Evolutionary conservation across 2,888 invertebrate species (phyloP), one percentile per base, ranked within the genome.

Genomic region (Pteria penguin): DNA sequence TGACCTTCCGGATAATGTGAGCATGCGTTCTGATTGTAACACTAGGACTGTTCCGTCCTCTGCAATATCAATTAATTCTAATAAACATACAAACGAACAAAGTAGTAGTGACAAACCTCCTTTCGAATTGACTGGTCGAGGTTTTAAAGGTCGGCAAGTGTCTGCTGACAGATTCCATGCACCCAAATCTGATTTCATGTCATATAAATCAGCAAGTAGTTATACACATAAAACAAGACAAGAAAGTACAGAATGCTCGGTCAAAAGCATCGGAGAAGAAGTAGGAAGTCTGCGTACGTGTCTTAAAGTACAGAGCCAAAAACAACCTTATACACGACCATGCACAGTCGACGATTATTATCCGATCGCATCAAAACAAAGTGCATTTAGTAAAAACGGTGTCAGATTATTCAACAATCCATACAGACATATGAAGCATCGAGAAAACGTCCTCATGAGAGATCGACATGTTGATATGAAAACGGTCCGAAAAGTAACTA

Each of bases 371-470:
- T 45, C 60, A 31, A 31, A 73, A 24, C 63, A 63, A 61, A 72
- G 36, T 11, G 58, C 67, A 14, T 73, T 61, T 31, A 52, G 33
- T 8, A 54, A 72, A 24, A 76, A 76, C n/a, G 76, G 76, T n/a
- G 33, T 77, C 8, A 63, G 57, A 18, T 32, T 58, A 2, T 84
- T 84, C 63, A 87, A 86, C 61, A 87, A 87, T 58, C 87, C 87
- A 1, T 87, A 86, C 62, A 79, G 86, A 70, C 81, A 84, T 69
- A 72, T 84, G 0, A 84, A 84, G 62, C 61, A 74, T 61, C 80
- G 75, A 54, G 86, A 86, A 75, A 61, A 81, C 36, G 78, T 82
- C 2, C 71, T 84, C 4, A 62, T 68, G 62, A 67, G 24, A 68
- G 68, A 67, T 31, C 61, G 45, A 55, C 71, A 62, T 11, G 54